Percentiles rank a stretch among this genome's conserved stretches.
Conservation (phyloP, 2,797 vertebrate species). For the Pelobates cultripes region DNA sequence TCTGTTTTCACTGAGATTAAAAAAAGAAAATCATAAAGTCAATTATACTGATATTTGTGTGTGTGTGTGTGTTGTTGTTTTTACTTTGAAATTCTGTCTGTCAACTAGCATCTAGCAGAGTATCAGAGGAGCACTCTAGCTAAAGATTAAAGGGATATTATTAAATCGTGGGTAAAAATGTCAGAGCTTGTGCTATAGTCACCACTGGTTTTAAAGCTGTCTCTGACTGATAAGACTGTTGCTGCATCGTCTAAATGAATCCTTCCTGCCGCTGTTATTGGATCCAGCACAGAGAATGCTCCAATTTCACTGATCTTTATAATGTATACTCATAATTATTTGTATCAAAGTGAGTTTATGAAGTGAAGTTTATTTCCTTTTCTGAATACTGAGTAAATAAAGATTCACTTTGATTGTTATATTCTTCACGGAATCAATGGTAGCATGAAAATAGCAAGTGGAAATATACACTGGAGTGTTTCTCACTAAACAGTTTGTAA, state of each 20-base stretch:
- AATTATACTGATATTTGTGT: background rate
- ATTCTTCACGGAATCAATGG: too few relatives aligned
- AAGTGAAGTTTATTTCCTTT: too few relatives aligned
- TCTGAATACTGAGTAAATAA: too few relatives aligned
- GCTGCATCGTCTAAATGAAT: background rate
- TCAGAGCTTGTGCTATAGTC: slow-evolving; percentile 11
- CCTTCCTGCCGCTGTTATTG: slow-evolving; percentile 8
- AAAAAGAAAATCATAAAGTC: background rate
- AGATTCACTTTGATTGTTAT: too few relatives aligned
- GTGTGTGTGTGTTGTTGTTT: too few relatives aligned
- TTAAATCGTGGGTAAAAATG: slow-evolving; percentile 33
- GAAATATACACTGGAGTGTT: too few relatives aligned
- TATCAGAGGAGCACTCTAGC: slow-evolving; percentile 8
- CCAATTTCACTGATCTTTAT: slow-evolving; percentile 33
- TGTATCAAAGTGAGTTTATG: too few relatives aligned
- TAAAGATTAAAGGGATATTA: slow-evolving; percentile 45
- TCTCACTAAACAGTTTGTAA: too few relatives aligned
- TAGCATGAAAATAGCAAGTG: too few relatives aligned
- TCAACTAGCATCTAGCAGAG: background rate
- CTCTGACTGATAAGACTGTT: slow-evolving; percentile 29
- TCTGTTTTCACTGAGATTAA: too few relatives aligned
- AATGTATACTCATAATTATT: slow-evolving; percentile 19
- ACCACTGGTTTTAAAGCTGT: slow-evolving; percentile 36
- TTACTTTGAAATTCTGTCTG: background rate
- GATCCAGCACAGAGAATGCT: slow-evolving; percentile 22